Evolutionary conservation across 2,888 invertebrate species (phyloP), one percentile per base, ranked within the genome.

Genomic region (Oscheius sp.): DNA sequence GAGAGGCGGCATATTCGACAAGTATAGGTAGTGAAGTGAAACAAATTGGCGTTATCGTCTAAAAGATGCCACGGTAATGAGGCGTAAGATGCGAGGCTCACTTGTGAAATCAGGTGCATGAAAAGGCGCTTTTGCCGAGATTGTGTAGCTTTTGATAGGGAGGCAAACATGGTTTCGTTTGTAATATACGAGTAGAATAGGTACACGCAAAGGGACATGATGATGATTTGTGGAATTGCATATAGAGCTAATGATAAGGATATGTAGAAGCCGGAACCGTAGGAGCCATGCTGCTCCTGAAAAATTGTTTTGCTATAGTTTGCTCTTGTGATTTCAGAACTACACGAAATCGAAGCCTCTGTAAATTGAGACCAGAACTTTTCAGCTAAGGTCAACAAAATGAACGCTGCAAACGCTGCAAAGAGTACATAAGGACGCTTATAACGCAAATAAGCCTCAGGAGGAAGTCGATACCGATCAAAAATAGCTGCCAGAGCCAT

Each of bases 171-270:
- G n/a, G 29, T 33, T 32, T 57, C 33, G 13, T 29, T 57, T 2
- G 57, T 21, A 3, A 33, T 57, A 57, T 57, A 57, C 10, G 57
- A 57, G 57, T 57, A 57, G 57, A 57, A 57, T 21, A 57, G 33
- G 21, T 57, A 57, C 21, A 29, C 57, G 29, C 57, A 57, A 33
- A 57, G 57, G 2, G 33, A 32, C 57, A 57, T 57, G 2, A 57
- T 33, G 9, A 29, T 33, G 7, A 33, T 10, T 29, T 10, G 10
- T 13, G 57, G 57, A 32, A 57, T 13, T 10, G 57, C n/a, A 57
- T 57, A 57, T 21, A 2, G 3, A 33, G 57, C 57, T 21, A 57
- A 10, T 3, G 57, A 21, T 10, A 57, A 1, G 2, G 57, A 57
- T 32, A 29, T 29, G 29, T 57, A 57, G 29, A 57, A 57, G 33